Percentiles rank a stretch among this genome's conserved stretches.
Evolutionary conservation across 2,797 vertebrate genomes (phyloP).

Genomic region (Todus mexicanus): DNA sequence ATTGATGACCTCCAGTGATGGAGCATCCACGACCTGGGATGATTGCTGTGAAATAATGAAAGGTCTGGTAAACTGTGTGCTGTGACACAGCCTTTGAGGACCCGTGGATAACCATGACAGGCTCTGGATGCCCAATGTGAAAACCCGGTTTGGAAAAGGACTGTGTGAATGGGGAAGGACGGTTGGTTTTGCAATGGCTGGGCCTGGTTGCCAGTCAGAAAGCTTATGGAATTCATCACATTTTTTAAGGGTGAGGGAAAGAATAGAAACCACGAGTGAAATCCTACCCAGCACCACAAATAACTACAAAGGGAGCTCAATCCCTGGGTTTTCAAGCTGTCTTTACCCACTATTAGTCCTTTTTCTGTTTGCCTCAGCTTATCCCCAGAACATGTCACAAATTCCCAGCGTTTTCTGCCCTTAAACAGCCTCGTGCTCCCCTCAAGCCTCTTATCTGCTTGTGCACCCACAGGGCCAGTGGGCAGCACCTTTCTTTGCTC

Average conservation of each 20-base stretch:
- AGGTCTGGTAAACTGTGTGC: not conserved
- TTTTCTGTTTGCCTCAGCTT: conserved; percentile 7
- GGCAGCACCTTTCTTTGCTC: not conserved
- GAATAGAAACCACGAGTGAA: conserved; percentile 50
- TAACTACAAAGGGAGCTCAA: conserved; percentile 6
- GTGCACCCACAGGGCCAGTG: not conserved
- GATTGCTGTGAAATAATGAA: not conserved
- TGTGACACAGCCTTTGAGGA: not conserved
- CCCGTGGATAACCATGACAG: not conserved
- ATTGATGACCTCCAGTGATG: not conserved
- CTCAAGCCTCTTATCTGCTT: not conserved
- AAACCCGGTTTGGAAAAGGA: not conserved
- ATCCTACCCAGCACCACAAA: conserved; percentile 41
- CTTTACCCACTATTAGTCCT: not conserved
- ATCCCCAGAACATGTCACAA: not conserved
- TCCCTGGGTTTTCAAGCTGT: not conserved
- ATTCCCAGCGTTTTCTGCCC: not conserved
- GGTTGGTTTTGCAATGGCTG: not conserved
- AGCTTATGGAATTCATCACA: not conserved
- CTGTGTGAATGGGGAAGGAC: not conserved
- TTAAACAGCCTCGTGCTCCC: not conserved
- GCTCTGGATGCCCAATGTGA: not conserved
- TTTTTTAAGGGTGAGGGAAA: conserved; percentile 48
- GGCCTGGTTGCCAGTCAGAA: not conserved
- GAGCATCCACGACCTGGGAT: not conserved